These are phyloP conservation scores for Maniola jurtina DNA, from an alignment of 1,140 invertebrate species.

Conservation along the genomic window DNA sequence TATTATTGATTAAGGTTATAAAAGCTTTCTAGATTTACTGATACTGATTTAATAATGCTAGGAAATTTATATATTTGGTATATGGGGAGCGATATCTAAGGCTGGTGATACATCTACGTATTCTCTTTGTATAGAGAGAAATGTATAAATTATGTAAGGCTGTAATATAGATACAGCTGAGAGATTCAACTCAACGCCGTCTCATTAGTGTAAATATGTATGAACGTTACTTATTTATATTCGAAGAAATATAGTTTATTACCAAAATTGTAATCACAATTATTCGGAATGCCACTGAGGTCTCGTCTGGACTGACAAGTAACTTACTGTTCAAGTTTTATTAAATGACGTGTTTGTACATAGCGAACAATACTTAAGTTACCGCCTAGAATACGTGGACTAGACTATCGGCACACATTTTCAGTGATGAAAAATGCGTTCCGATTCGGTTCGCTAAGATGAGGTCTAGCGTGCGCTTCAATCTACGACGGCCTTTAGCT, in stretches of 20 bases:
- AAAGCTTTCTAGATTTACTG: constrained; percentile 24
- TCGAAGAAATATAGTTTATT: constrained; percentile 12
- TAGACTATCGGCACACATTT: too few species aligned
- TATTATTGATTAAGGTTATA: constrained; percentile 17
- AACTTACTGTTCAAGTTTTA: neutral
- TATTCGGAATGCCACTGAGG: neutral
- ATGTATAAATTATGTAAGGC: constrained; percentile 57
- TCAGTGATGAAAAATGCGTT: too few species aligned
- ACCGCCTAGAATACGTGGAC: too few species aligned
- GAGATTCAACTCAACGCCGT: constrained; percentile 64
- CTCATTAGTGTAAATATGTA: constrained; percentile 35
- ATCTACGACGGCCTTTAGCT: too few species aligned
- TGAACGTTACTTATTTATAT: constrained; percentile 32
- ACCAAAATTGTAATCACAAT: constrained; percentile 11
- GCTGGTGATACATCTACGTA: constrained; percentile 69
- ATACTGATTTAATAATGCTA: constrained; percentile 41
- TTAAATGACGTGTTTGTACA: too few species aligned
- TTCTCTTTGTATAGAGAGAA: constrained; percentile 51
- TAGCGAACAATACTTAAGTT: too few species aligned
- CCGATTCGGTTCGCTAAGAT: too few species aligned
- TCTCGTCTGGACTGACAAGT: neutral
- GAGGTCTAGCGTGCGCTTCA: too few species aligned
- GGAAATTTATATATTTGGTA: constrained; percentile 50
- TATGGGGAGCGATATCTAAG: constrained; percentile 56
- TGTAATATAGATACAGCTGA: constrained; percentile 64